These are phyloP conservation scores for Drosophila sp. DNA, from an alignment of 1,140 invertebrate species.

Conservation along the genomic window DNA sequence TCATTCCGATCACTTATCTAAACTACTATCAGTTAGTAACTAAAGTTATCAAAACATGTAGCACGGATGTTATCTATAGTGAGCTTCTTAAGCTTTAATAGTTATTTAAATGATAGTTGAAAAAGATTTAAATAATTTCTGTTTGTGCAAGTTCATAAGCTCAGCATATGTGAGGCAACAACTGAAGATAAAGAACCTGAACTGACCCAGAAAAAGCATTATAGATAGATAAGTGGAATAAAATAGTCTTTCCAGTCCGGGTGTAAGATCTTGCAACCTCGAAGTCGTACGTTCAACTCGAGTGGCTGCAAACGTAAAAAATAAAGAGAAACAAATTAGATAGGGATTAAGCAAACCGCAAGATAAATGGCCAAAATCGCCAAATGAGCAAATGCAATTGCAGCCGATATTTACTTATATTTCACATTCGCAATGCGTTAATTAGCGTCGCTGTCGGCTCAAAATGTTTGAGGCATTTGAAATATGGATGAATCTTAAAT, in stretches of 20 bases:
- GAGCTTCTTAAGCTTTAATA: too few relatives aligned
- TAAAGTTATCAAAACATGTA: too few relatives aligned
- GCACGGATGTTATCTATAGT: too few relatives aligned
- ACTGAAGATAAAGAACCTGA: too few relatives aligned
- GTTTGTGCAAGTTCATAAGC: too few relatives aligned
- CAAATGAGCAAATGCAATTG: slow-evolving; percentile 19
- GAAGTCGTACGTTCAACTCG: slow-evolving; percentile 28
- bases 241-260: background rate
- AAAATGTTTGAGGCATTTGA: slow-evolving; percentile 18
- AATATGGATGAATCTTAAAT: slow-evolving; percentile 23
- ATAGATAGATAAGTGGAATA: background rate
- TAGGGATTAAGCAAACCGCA: slow-evolving; percentile 20
- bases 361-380: slow-evolving; percentile 22
- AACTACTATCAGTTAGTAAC: too few relatives aligned
- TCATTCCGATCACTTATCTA: too few relatives aligned
- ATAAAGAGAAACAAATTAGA: background rate
- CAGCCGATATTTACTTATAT: slow-evolving; percentile 10
- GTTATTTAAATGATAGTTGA: too few relatives aligned
- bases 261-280: slow-evolving; percentile 4
- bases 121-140: too few relatives aligned
- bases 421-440: slow-evolving; percentile 45
- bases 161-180: too few relatives aligned
- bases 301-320: slow-evolving; percentile 12
- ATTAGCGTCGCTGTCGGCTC: slow-evolving; percentile 63
- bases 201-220: too few relatives aligned